phyloP scores from a whole-genome alignment of 2,113 vertebrate genomes.

The Phrynosoma platyrhinos region DNA sequence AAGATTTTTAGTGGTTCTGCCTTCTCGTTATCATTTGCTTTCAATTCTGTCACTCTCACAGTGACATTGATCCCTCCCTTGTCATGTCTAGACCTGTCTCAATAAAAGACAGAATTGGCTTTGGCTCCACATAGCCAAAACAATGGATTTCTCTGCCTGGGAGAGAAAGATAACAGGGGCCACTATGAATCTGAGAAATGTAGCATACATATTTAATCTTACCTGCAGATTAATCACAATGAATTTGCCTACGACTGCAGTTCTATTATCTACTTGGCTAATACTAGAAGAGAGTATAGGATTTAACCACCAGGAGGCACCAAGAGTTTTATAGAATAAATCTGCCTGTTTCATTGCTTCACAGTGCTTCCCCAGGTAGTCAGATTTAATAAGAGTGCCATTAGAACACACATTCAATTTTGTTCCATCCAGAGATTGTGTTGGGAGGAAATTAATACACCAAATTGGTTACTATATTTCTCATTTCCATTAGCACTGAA shows the following conservation, averaged over 20 bases:
- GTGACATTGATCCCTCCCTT: background rate
- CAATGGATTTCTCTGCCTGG: background rate
- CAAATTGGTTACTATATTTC: background rate
- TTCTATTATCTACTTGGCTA: conserved; percentile 20
- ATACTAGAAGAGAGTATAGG: conserved; percentile 7
- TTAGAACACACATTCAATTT: conserved; percentile 26
- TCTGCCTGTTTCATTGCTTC: conserved; percentile 9
- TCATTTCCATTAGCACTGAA: conserved; percentile 28
- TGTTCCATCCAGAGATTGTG: conserved; percentile 14
- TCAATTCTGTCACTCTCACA: background rate
- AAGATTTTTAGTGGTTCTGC: background rate
- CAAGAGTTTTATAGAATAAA: conserved; percentile 15
- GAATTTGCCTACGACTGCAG: background rate
- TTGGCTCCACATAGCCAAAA: background rate
- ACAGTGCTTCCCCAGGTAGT: conserved; percentile 27
- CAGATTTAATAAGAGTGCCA: conserved; percentile 1
- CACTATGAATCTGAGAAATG: background rate
- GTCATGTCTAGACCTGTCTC: background rate
- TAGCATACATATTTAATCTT: conserved; percentile 7
- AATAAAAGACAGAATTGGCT: background rate
- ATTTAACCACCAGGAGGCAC: conserved; percentile 59
- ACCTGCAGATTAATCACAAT: conserved; percentile 18
- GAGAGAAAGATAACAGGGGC: background rate
- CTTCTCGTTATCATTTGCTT: background rate
- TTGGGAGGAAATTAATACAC: background rate